phyloP scores from a whole-genome alignment of 2,113 vertebrate species.

The Octodon degus region DNA sequence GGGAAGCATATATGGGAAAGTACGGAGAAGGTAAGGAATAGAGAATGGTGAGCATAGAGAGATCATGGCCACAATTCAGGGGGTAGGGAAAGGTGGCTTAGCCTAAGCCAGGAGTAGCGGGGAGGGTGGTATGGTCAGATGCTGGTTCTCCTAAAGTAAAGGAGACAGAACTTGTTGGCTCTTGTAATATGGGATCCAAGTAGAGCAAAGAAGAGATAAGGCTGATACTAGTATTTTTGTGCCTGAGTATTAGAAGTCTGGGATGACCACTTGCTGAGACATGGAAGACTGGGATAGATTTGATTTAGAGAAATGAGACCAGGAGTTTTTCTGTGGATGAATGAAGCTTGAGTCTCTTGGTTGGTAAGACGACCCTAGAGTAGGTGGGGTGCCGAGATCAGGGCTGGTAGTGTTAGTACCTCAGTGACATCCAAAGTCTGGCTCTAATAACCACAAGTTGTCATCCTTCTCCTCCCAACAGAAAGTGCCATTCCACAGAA shows the following conservation, averaged over 20 bases:
- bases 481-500: not conserved
- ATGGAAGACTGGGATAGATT: not conserved
- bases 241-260: not conserved
- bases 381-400: not conserved
- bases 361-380: not conserved
- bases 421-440: too few species aligned
- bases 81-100: too few species aligned
- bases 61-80: too few species aligned
- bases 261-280: not conserved
- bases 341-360: not conserved
- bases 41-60: not conserved
- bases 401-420: not conserved
- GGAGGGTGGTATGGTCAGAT: not conserved
- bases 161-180: not conserved
- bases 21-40: rapidly evolving
- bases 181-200: too few species aligned
- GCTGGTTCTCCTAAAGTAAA: not conserved
- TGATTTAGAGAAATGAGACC: not conserved
- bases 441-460: not conserved
- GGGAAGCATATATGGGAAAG: not conserved
- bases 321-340: not conserved
- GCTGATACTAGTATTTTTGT: not conserved
- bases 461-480: not conserved
- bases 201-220: not conserved
- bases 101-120: too few species aligned